phyloP scores from a whole-genome alignment of 2,888 invertebrate genomes.

The Hypena proboscidalis region DNA sequence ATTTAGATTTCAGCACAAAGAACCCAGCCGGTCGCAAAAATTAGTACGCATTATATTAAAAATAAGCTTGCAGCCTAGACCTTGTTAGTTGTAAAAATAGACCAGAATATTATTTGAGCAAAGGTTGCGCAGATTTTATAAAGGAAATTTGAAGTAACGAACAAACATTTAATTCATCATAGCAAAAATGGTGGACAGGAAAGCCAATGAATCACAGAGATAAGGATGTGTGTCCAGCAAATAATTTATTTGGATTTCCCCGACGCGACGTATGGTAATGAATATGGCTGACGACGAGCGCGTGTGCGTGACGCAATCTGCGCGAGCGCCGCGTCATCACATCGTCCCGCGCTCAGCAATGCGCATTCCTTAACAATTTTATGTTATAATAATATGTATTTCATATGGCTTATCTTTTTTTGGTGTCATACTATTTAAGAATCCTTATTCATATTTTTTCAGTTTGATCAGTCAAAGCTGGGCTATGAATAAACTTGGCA shows the following conservation, averaged over 20 bases:
- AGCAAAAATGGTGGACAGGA: constrained; percentile 15
- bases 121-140: neutral
- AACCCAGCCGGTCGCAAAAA: no score
- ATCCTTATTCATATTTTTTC: no score
- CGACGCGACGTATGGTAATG: constrained; percentile 30
- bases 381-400: no score
- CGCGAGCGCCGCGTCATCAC: constrained; percentile 48
- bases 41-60: constrained; percentile 4
- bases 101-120: neutral
- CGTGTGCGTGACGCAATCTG: constrained; percentile 48
- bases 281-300: constrained; percentile 20
- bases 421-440: no score
- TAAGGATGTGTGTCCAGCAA: constrained; percentile 39
- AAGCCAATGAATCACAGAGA: constrained; percentile 37
- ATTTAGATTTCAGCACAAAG: no score
- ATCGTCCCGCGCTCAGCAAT: constrained; percentile 12
- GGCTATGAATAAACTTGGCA: no score
- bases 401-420: no score
- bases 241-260: constrained; percentile 46
- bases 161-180: neutral
- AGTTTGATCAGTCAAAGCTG: no score
- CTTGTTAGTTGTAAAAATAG: constrained; percentile 21
- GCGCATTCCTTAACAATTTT: no score
- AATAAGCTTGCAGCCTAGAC: constrained; percentile 10
- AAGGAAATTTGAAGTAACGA: neutral